phyloP scores from a whole-genome alignment of 2,113 vertebrate genomes.

The Amia ocellicauda region DNA sequence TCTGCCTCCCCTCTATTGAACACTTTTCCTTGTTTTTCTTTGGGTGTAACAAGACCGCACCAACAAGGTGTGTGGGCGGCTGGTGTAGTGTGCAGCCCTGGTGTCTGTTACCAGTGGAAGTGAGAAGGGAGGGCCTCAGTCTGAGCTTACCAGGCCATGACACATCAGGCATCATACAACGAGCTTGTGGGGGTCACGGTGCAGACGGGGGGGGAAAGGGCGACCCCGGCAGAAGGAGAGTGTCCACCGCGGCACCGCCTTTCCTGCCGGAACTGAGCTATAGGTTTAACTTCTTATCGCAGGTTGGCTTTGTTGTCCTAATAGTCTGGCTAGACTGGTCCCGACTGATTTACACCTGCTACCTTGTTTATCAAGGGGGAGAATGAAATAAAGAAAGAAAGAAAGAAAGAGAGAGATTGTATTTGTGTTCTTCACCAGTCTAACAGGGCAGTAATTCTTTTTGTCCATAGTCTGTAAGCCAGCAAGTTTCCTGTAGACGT shows the following conservation, averaged over 20 bases:
- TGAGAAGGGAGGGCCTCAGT: slow-evolving; percentile 10
- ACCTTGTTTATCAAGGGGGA: not conserved
- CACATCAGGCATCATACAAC: slow-evolving; percentile 4
- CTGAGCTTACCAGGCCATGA: slow-evolving; percentile 21
- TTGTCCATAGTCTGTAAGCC: too few relatives aligned
- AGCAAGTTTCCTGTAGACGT: too few relatives aligned
- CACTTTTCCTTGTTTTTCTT: slow-evolving; percentile 17
- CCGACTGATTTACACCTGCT: not conserved
- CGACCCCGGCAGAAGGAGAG: too few relatives aligned
- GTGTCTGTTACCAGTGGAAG: not conserved
- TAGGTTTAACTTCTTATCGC: too few relatives aligned
- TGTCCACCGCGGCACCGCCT: too few relatives aligned
- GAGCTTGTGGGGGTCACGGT: slow-evolving; percentile 2
- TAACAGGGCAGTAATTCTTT: too few relatives aligned
- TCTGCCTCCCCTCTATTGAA: not conserved
- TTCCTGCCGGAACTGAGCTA: too few relatives aligned
- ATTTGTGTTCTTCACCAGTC: too few relatives aligned
- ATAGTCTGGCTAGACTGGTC: too few relatives aligned
- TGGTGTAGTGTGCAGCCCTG: not conserved
- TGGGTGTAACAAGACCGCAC: not conserved
- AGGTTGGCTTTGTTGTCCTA: too few relatives aligned
- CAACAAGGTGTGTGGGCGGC: not conserved
- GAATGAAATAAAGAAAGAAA: not conserved
- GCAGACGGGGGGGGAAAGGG: slow-evolving; percentile 11
- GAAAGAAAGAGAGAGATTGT: not conserved